These are phyloP conservation scores for Amphibalanus amphitrite DNA, from an alignment of 1,140 invertebrate species.

Conservation along the genomic window DNA sequence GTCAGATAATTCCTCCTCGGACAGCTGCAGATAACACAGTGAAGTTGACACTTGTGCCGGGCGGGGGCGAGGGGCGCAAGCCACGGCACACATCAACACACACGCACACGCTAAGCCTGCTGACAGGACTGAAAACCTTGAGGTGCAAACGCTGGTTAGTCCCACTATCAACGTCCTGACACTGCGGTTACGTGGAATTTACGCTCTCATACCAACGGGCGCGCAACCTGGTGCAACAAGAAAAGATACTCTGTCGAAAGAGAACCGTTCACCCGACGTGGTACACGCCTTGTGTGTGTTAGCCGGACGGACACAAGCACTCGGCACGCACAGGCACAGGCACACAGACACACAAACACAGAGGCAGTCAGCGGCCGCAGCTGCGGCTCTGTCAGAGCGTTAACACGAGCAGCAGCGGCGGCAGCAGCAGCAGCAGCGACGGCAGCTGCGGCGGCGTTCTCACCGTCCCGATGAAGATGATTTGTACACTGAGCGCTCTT, in stretches of 20 bases:
- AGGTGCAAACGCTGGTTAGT: neutral
- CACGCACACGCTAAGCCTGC: neutral
- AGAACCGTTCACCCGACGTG: neutral
- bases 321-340: neutral
- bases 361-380: neutral
- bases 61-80: neutral
- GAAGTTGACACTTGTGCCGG: neutral
- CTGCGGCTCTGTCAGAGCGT: no score
- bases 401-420: neutral
- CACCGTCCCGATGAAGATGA: neutral
- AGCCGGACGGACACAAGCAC: neutral
- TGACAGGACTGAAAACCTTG: neutral
- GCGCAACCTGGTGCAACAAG: neutral
- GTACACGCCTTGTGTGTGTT: neutral
- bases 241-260: neutral
- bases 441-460: neutral
- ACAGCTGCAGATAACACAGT: neutral
- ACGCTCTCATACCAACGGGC: no score
- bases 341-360: slow-evolving; percentile 3
- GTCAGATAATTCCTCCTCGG: slow-evolving; percentile 1
- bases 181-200: neutral
- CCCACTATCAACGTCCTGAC: neutral
- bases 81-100: neutral
- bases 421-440: neutral
- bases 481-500: neutral